These are phyloP conservation scores for Xanthia icteritia DNA, from an alignment of 2,888 invertebrate species.

Conservation along the genomic window DNA sequence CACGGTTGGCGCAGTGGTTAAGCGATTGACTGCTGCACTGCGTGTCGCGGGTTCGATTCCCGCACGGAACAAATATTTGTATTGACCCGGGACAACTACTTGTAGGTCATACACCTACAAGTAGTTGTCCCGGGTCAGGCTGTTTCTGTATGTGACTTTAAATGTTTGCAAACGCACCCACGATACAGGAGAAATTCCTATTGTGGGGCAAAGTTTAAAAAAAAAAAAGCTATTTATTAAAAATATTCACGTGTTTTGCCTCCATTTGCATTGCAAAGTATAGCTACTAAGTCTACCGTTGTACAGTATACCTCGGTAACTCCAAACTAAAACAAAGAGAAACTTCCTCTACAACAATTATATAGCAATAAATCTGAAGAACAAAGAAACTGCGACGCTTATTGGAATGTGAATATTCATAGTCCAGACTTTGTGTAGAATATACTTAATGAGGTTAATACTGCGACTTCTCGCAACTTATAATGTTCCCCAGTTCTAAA, in stretches of 20 bases:
- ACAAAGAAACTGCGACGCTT: conserved; percentile 53
- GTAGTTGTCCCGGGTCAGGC: too few species aligned
- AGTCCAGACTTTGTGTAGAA: conserved; percentile 63
- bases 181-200: too few species aligned
- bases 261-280: neutral
- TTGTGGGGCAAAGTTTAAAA: too few species aligned
- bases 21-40: too few species aligned
- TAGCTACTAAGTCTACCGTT: neutral
- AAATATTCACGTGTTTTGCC: neutral
- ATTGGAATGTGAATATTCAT: conserved; percentile 69
- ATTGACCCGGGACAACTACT: too few species aligned
- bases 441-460: conserved; percentile 68
- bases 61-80: too few species aligned
- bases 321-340: conserved; percentile 44
- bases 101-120: too few species aligned
- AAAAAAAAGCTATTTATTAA: too few species aligned
- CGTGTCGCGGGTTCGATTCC: too few species aligned
- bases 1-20: too few species aligned
- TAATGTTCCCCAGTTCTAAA: conserved; percentile 26
- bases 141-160: too few species aligned
- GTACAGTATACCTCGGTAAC: conserved; percentile 20
- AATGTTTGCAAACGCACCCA: too few species aligned
- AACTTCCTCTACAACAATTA: conserved; percentile 50
- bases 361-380: conserved; percentile 41
- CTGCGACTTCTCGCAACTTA: conserved; percentile 53